These are phyloP conservation scores for Zaprionus gabonicus DNA, from an alignment of 1,140 invertebrate species.

Conservation along the genomic window DNA sequence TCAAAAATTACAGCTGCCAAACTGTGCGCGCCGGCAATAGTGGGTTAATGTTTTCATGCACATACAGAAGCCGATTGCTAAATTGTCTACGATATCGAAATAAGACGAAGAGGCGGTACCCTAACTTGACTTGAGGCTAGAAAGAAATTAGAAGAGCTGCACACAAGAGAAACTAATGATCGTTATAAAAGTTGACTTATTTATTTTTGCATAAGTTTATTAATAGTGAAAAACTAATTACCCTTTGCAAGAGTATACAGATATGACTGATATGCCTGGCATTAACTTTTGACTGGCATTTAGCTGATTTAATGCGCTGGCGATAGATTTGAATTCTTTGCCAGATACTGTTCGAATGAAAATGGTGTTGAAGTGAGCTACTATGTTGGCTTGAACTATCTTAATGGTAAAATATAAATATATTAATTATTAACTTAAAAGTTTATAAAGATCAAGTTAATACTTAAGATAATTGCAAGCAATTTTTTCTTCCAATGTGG, in stretches of 20 bases:
- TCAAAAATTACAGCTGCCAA: conserved; percentile 61
- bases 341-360: neutral
- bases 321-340: neutral
- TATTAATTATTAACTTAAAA: no score
- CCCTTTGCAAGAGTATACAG: neutral
- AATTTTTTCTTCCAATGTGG: no score
- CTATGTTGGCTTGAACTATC: neutral
- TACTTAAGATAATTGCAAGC: no score
- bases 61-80: conserved; percentile 43
- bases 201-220: neutral
- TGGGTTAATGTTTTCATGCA: conserved; percentile 35
- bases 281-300: neutral
- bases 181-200: neutral
- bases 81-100: neutral
- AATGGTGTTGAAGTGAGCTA: neutral
- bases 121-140: neutral
- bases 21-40: conserved; percentile 15
- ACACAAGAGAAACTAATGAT: neutral
- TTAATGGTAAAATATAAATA: neutral
- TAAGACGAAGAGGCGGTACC: neutral
- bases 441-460: neutral
- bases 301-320: conserved; percentile 16
- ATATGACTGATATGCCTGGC: conserved; percentile 8
- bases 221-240: neutral
- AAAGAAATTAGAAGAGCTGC: neutral